Percentiles rank a stretch among this genome's conserved stretches.
Conservation (phyloP, 1,140 invertebrate species). For the Ips nitidus region DNA sequence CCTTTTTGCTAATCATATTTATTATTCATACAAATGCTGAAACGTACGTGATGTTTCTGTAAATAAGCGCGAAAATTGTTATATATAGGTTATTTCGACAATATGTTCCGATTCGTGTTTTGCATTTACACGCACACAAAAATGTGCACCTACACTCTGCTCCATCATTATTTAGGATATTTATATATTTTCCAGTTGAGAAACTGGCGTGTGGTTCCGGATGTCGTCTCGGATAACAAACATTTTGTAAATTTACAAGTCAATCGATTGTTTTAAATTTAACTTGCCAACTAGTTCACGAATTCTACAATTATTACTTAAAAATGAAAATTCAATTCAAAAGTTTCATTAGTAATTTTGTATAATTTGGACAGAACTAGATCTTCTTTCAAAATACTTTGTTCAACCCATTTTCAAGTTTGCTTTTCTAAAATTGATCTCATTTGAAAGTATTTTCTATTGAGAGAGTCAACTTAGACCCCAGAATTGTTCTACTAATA, state of each 20-base stretch:
- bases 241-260: not conserved
- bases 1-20: conserved; percentile 26
- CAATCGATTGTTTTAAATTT: too few relatives aligned
- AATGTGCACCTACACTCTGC: conserved; percentile 15
- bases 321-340: too few relatives aligned
- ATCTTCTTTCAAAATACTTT: too few relatives aligned
- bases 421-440: too few relatives aligned
- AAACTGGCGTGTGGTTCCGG: not conserved
- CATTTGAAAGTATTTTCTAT: too few relatives aligned
- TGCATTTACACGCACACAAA: conserved; percentile 13
- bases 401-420: too few relatives aligned
- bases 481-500: too few relatives aligned
- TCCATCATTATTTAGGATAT: not conserved
- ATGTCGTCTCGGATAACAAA: not conserved
- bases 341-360: too few relatives aligned
- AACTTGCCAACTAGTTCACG: too few relatives aligned
- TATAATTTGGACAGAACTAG: too few relatives aligned
- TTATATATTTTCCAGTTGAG: conserved; percentile 7
- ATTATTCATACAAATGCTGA: conserved; percentile 29
- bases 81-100: conserved; percentile 28
- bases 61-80: conserved; percentile 23
- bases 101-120: conserved; percentile 26
- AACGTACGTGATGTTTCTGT: conserved; percentile 29
- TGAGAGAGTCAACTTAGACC: too few relatives aligned
- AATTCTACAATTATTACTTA: too few relatives aligned